phyloP scores from a whole-genome alignment of 1,140 invertebrate genomes.

The Tetraneura akinire region DNA sequence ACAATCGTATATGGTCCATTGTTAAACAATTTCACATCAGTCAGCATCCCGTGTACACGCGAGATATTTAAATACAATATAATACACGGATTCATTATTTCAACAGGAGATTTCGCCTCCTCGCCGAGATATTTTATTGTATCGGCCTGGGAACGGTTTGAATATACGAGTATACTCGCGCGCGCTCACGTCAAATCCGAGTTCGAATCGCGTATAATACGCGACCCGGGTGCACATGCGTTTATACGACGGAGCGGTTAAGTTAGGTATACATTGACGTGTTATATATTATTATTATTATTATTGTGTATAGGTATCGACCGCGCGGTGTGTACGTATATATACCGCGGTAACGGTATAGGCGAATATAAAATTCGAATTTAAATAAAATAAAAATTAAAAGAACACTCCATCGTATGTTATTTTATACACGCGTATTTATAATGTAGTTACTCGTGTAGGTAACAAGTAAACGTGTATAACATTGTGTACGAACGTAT shows the following conservation, averaged over 20 bases:
- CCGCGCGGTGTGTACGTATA: not conserved
- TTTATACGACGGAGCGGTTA: too few relatives aligned
- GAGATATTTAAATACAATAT: conserved; percentile 50
- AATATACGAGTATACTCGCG: not conserved
- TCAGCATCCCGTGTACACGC: not conserved
- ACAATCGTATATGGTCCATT: conserved; percentile 38
- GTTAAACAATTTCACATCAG: conserved; percentile 48
- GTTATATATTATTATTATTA: too few relatives aligned
- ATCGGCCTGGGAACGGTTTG: conserved; percentile 17
- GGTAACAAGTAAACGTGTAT: too few relatives aligned
- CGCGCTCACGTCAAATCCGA: not conserved
- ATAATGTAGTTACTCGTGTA: too few relatives aligned
- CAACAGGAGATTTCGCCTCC: not conserved
- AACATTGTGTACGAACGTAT: not conserved
- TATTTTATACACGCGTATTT: not conserved
- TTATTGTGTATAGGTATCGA: not conserved
- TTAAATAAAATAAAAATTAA: too few relatives aligned
- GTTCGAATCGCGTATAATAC: conserved; percentile 9
- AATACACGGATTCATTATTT: conserved; percentile 50
- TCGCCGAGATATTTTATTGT: conserved; percentile 6
- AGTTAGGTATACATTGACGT: not conserved
- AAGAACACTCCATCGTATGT: not conserved
- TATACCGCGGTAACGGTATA: not conserved
- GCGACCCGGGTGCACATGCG: not conserved
- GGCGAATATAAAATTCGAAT: not conserved